Percentiles rank a stretch among this genome's conserved stretches.
phyloP scores from a whole-genome alignment of 2,888 invertebrate species.

The Hypomecis atomaria region DNA sequence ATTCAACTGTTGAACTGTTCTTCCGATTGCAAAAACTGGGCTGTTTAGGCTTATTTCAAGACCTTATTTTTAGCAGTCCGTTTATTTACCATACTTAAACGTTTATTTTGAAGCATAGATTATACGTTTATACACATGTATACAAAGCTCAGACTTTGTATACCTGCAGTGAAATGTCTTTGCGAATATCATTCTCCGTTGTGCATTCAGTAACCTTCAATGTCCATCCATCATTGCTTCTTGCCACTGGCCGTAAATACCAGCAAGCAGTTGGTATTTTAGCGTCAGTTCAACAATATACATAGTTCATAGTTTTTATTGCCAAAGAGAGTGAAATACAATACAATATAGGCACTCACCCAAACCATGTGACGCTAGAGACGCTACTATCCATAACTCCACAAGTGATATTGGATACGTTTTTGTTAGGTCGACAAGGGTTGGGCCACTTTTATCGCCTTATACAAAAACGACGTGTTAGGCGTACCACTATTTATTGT shows the following conservation, averaged over 20 bases:
- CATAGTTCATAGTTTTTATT: slow-evolving; percentile 3
- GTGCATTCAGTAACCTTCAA: not conserved
- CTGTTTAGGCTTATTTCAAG: too few species aligned
- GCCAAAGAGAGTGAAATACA: slow-evolving; percentile 30
- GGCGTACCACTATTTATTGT: slow-evolving; percentile 19
- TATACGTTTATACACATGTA: not conserved
- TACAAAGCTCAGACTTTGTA: not conserved
- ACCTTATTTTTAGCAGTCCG: too few species aligned
- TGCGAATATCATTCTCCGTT: not conserved
- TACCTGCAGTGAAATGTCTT: not conserved
- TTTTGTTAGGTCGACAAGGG: slow-evolving; percentile 39
- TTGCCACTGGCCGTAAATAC: not conserved
- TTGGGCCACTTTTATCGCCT: slow-evolving; percentile 35
- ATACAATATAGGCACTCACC: slow-evolving; percentile 31
- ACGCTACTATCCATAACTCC: slow-evolving; percentile 31
- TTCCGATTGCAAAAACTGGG: too few species aligned
- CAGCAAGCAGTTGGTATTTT: too few species aligned
- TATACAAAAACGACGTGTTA: slow-evolving; percentile 28
- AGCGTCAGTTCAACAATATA: not conserved
- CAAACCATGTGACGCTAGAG: slow-evolving; percentile 34
- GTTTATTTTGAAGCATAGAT: not conserved
- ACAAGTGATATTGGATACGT: slow-evolving; percentile 42
- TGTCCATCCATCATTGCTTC: not conserved
- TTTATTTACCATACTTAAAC: not conserved
- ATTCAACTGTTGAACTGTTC: too few species aligned